phyloP scores from a whole-genome alignment of 2,888 invertebrate genomes.

The Invenusta paracnida region DNA sequence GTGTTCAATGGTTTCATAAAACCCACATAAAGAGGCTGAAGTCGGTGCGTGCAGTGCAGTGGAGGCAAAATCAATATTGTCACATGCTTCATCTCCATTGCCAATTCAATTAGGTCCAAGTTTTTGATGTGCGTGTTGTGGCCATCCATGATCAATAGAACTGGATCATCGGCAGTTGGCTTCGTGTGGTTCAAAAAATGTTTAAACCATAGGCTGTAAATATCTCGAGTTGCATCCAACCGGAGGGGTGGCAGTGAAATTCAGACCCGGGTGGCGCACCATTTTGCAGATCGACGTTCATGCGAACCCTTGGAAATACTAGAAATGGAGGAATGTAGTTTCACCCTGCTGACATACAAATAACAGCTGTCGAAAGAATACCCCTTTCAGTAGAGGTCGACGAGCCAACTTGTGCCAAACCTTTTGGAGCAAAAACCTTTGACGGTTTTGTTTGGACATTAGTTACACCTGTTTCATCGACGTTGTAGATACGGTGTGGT shows the following conservation, averaged over 20 bases:
- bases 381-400: slow-evolving; percentile 46
- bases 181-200: slow-evolving; percentile 55
- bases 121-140: slow-evolving; percentile 53
- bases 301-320: slow-evolving; percentile 51
- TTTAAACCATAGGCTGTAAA: slow-evolving; percentile 49
- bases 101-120: slow-evolving; percentile 51
- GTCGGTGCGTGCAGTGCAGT: slow-evolving; percentile 53
- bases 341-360: slow-evolving; percentile 47
- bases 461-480: slow-evolving; percentile 46
- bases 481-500: slow-evolving; percentile 44
- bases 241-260: slow-evolving; percentile 48
- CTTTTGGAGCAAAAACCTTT: slow-evolving; percentile 14
- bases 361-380: slow-evolving; percentile 45
- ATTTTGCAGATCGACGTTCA: slow-evolving; percentile 50
- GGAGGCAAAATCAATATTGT: slow-evolving; percentile 56
- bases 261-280: slow-evolving; percentile 52
- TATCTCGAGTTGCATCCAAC: slow-evolving; percentile 4
- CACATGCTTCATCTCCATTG: slow-evolving; percentile 52
- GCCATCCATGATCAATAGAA: slow-evolving; percentile 55
- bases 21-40: slow-evolving; percentile 50
- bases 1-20: slow-evolving; percentile 49
- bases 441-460: slow-evolving; percentile 44
- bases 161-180: slow-evolving; percentile 48
- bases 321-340: slow-evolving; percentile 48
- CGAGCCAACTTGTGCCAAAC: slow-evolving; percentile 5